Base-by-base conservation (phyloP, 2,888 invertebrate species). In the Caenorhabditis macrosperma region DNA sequence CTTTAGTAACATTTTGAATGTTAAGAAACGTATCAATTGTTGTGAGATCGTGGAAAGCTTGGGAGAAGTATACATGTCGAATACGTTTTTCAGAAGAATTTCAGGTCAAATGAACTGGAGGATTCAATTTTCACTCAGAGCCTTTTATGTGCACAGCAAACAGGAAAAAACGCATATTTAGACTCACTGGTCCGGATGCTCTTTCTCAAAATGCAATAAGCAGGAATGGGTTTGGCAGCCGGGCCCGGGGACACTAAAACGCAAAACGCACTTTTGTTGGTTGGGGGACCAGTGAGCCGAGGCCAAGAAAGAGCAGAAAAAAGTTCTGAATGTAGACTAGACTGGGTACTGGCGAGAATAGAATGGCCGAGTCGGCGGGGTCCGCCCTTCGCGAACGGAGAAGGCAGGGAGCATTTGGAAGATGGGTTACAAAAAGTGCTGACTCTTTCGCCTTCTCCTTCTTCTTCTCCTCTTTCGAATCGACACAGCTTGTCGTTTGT, bases 261-360 rank as follows among this genome's bases (percentile, higher is more conserved):
- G 69, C 69, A 71, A 61, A 71, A 71, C 71, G 63, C 71, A 71
- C 71, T 71, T 69, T 71, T 60, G 71, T 54, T 54, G 26, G 48
- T 24, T 26, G 28, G 35, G 52, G 17, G 52, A 68, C 52, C 60
- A 69, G 57, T 22, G 54, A 26, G 10, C 22, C 35, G 41, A 44
- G 22, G 15, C 54, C 44, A 28, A 35, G 33, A 7, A n/a, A n/a
- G n/a, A n/a, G n/a, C n/a, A n/a, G 41, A 57, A 60, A 68, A 69
- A 60, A 50, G 52, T 60, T 68, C 68, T 59, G 57, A 66, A 64
- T 64, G 64, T 44, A 24, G 50, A 38, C 52, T 52, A 52, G 46
- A 33, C 20, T 33, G 35, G 20, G 17, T 20, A 57, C 35, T 44
- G 41, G 41, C 69, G 54, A n/a, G 46, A 71, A 71, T 63, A 63